Base-by-base conservation (phyloP, 2,888 invertebrate genomes). In the Sinodicranocentrus sp. region DNA sequence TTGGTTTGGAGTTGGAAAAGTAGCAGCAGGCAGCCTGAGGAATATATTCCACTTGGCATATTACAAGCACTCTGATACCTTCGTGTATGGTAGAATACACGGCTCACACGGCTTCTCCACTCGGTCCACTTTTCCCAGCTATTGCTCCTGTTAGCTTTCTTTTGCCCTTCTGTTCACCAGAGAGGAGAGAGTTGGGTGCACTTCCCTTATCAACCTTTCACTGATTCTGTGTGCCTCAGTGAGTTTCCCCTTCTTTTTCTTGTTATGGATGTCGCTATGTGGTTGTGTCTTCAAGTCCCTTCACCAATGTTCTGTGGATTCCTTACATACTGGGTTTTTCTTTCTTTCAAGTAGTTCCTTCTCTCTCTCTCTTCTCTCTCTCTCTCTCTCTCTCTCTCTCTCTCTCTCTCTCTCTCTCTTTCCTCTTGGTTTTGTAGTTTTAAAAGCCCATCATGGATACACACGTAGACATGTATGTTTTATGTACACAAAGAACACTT, bases 191-290 rank as follows among this genome's bases (percentile, higher is more conserved):
- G 65, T 52, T 54, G 44, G 75, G 43, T 76, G 65, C 23, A 65
- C 77, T 65, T 57, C 84, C 84, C 73, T 84, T 84, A 79, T 84
- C 84, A 75, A 75, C 65, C 84, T 84, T 79, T 84, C 79, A 75
- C 79, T 84, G 79, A 79, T 68, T 84, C 59, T 61, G 54, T 78
- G 73, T 79, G 84, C 79, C 67, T 77, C 73, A 44, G 43, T 84
- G 84, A 84, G 44, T 84, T 61, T 78, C 67, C 68, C 73, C 73
- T 73, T 70, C 70, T 82, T 65, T 39, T 57, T 71, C 72, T 61
- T 63, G 67, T 61, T 59, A 63, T 39, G 70, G 61, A 73, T 73
- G 78, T 73, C 67, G 77, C 23, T 68, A 43, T 84, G 77, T 68
- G 84, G 84, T 78, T 73, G 25, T 84, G 84, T 84, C 68, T 28